phyloP scores from a whole-genome alignment of 1,140 invertebrate species.

The Apis dorsata region DNA sequence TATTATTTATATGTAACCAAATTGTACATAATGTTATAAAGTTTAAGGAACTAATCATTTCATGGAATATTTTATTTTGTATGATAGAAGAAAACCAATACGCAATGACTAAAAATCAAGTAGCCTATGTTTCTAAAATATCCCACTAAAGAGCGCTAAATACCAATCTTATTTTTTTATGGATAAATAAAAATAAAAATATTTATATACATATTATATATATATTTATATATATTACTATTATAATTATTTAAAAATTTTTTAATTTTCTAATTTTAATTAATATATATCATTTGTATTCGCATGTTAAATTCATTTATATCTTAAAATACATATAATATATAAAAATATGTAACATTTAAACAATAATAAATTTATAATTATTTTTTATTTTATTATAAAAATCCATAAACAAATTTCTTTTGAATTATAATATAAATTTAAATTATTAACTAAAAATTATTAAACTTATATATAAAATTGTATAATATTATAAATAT shows the following conservation, averaged over 20 bases:
- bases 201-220: background rate
- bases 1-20: slow-evolving; percentile 17
- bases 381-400: background rate
- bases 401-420: background rate
- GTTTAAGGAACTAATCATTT: slow-evolving; percentile 23
- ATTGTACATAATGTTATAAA: slow-evolving; percentile 16
- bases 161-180: background rate
- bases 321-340: too few species aligned
- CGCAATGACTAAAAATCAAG: background rate
- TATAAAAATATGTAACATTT: background rate
- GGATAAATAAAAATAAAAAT: background rate
- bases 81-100: background rate
- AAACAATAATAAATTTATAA: background rate
- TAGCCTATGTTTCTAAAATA: background rate
- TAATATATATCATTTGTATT: background rate
- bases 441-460: background rate
- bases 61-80: slow-evolving; percentile 19
- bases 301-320: too few species aligned
- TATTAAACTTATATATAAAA: background rate
- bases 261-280: background rate
- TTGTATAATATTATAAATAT: background rate
- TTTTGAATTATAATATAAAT: background rate
- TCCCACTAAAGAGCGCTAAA: background rate
- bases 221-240: background rate
- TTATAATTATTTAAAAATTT: background rate